Evolutionary conservation across 2,888 invertebrate species (phyloP).

Genomic region (Plutella xylostella): DNA sequence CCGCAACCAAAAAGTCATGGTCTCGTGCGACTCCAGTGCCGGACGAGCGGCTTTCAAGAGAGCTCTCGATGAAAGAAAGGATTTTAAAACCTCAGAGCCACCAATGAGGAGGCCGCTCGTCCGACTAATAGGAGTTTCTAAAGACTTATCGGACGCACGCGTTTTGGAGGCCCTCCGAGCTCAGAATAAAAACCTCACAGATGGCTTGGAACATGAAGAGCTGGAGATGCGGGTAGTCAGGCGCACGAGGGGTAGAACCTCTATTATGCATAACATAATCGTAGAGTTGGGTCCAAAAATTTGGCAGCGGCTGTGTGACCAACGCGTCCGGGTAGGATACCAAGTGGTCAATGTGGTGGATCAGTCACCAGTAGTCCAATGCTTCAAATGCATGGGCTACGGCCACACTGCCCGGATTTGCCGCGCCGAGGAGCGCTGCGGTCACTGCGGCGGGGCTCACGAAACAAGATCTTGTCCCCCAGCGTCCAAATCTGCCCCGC

Average conservation of each 20-base stretch:
- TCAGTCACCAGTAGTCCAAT: neutral
- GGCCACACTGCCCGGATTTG: too few species aligned
- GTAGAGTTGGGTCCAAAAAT: too few species aligned
- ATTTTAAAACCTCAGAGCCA: neutral
- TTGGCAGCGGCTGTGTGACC: too few species aligned
- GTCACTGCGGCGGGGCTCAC: neutral
- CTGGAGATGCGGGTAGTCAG: neutral
- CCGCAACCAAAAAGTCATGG: neutral
- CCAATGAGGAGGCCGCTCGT: too few species aligned
- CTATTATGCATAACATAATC: neutral
- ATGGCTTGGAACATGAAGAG: neutral
- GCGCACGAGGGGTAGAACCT: neutral
- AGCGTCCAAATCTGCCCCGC: neutral
- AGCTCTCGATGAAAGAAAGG: neutral
- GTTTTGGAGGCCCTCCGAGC: too few species aligned
- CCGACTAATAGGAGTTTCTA: too few species aligned
- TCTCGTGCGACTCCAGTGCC: neutral
- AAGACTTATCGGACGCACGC: too few species aligned
- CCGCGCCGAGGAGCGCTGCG: neutral
- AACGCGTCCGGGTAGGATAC: too few species aligned
- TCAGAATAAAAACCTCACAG: neutral
- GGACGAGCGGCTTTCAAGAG: neutral
- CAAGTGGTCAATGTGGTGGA: neutral
- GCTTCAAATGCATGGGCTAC: too few species aligned
- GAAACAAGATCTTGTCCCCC: neutral